Base-by-base conservation (phyloP, 1,140 invertebrate genomes). In the Cardiocondyla obscurior region DNA sequence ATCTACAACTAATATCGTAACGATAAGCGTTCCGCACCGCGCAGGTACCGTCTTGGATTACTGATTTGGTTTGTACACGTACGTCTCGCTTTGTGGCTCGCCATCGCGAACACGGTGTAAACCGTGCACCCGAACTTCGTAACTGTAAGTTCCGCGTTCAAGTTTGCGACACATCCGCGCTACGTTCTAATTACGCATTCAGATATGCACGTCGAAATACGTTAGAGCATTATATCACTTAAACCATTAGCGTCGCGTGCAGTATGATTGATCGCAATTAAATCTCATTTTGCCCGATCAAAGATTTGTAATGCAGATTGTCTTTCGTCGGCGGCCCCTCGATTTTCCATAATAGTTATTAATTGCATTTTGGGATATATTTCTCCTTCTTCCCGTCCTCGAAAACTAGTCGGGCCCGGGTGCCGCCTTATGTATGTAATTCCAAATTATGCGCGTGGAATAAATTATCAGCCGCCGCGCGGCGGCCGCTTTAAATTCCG, bases 401-500 rank as follows among this genome's bases (percentile, higher is more conserved):
- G 16, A 53, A 44, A 42, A 60, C n/a, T 58, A 28, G 36, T 74
- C 36, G 7, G 25, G 7, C 36, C n/a, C n/a, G n/a, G 14, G 16
- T 36, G n/a, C 12, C n/a, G 57, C 6, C 12, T n/a, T 10, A 10
- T 39, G 19, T 10, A 10, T 39, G 19, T 36, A 44, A 76, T 14
- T 62, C 19, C 4, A 33, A 65, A 65, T 76, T 62, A 76, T 76
- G 14, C 28, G 33, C 33, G 1, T 46, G 39, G 57, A 33, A 76
- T 36, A 25, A 76, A 76, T 76, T 65, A 76, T 76, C 25, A 74
- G 25, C 19, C 14, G 19, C n/a, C n/a, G 19, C 22, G 28, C 12
- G 3, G 30, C 46, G 30, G 8, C 42, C 33, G 58, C 10, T 64
- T 51, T 64, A 76, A 65, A 76, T 76, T 76, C 58, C 8, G 58